A percentile compares a stretch with the other conserved stretches of the same genome.
Evolutionary conservation across 2,113 vertebrate species (phyloP).

Genomic region (Cyprinodon variegatus): DNA sequence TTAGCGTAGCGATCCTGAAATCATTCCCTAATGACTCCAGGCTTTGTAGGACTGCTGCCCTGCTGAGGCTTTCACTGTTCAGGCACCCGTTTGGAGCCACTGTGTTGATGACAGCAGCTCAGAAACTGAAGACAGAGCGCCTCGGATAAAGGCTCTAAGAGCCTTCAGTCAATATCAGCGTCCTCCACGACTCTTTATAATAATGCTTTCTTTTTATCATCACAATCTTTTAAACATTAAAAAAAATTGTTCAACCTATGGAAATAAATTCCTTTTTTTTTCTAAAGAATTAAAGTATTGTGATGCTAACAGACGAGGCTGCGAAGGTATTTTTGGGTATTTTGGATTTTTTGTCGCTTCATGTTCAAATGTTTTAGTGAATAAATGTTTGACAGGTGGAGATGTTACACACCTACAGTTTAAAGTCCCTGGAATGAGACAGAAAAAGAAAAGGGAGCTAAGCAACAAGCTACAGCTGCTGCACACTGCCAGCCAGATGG

Average conservation of each 20-base stretch:
- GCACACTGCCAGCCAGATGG: neutral
- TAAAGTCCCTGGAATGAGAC: too few species aligned
- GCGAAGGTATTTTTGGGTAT: too few species aligned
- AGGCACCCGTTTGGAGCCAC: conserved; percentile 24
- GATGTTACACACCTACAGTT: too few species aligned
- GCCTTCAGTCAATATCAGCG: conserved; percentile 17
- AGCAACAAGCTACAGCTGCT: neutral
- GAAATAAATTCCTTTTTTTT: neutral
- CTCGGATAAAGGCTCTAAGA: conserved; percentile 24
- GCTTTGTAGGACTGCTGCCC: conserved; percentile 59
- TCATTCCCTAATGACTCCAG: conserved; percentile 74
- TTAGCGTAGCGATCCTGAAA: conserved; percentile 67
- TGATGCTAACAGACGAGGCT: neutral
- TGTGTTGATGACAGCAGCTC: conserved; percentile 27
- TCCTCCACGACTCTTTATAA: neutral
- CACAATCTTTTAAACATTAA: neutral
- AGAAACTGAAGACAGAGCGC: conserved; percentile 11
- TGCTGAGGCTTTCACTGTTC: conserved; percentile 48
- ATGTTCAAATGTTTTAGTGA: too few species aligned
- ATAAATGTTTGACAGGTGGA: too few species aligned
- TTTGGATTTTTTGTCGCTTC: neutral
- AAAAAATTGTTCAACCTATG: too few species aligned
- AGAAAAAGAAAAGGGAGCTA: too few species aligned
- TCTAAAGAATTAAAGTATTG: neutral
- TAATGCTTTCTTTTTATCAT: neutral